These are phyloP conservation scores for Otocyon megalotis DNA, from an alignment of 2,113 vertebrate genomes.

Conservation along the genomic window DNA sequence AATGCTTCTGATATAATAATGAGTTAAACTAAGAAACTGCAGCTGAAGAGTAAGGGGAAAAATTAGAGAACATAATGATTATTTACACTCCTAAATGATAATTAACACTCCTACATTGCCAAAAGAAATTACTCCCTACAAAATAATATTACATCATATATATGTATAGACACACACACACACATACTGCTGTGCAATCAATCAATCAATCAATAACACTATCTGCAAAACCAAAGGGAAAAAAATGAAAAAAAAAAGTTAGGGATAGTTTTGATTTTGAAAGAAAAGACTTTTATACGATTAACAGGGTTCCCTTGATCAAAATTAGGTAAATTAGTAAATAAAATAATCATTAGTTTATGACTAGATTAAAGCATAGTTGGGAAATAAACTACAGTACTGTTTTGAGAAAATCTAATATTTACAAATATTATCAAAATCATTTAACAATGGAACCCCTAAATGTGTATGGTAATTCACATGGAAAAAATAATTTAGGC, in stretches of 20 bases:
- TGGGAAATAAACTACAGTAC: not conserved
- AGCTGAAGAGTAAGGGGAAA: not conserved
- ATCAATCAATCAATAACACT: not conserved
- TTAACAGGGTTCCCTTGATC: not conserved
- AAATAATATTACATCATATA: not conserved
- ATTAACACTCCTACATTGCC: not conserved
- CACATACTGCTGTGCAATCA: not conserved
- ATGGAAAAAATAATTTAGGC: not conserved
- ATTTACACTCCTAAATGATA: not conserved
- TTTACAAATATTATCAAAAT: not conserved
- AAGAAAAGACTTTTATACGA: not conserved
- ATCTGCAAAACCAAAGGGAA: not conserved
- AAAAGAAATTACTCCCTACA: not conserved
- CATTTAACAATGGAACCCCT: not conserved
- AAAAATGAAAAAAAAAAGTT: not conserved
- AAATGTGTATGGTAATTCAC: not conserved
- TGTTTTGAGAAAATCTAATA: not conserved
- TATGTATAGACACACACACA: not conserved
- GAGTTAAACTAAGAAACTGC: not conserved
- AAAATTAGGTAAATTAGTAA: not conserved
- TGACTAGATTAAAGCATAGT: not conserved
- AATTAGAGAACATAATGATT: not conserved
- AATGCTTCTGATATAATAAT: not conserved
- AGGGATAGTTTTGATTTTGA: conserved; percentile 5
- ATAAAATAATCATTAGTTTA: conserved; percentile 2